Percentiles rank a stretch among this genome's conserved stretches.
These are phyloP conservation scores for Psittacus erithacus DNA, from an alignment of 2,113 vertebrate genomes.

Conservation along the genomic window DNA sequence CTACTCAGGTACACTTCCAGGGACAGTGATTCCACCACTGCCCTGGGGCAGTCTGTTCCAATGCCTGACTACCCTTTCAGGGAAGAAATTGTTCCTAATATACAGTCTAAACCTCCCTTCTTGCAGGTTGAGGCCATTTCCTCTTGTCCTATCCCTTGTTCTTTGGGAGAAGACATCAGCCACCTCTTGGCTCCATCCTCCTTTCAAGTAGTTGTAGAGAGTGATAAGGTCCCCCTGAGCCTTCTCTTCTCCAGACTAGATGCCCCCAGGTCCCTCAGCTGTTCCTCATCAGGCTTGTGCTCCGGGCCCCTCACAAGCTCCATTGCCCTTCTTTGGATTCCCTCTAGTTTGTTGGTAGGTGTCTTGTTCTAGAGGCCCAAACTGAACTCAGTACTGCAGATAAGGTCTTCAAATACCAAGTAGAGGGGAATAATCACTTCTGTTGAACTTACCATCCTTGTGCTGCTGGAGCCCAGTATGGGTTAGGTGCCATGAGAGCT, in stretches of 20 bases:
- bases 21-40: background rate
- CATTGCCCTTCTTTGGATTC: background rate
- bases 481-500: background rate
- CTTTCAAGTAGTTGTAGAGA: background rate
- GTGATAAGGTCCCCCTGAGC: background rate
- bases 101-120: background rate
- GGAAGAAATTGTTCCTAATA: background rate
- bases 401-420: background rate
- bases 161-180: background rate
- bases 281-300: background rate
- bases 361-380: background rate
- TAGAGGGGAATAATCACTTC: background rate
- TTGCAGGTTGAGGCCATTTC: background rate
- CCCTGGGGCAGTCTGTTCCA: background rate
- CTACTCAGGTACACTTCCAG: background rate
- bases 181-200: background rate
- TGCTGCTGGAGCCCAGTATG: too few species aligned
- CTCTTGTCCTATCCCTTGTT: background rate
- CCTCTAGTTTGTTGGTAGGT: background rate
- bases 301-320: background rate
- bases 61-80: background rate
- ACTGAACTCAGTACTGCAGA: background rate
- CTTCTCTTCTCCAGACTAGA: background rate
- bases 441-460: background rate
- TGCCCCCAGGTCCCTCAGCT: background rate